phyloP scores from a whole-genome alignment of 2,113 vertebrate species.

The Silurus meridionalis region DNA sequence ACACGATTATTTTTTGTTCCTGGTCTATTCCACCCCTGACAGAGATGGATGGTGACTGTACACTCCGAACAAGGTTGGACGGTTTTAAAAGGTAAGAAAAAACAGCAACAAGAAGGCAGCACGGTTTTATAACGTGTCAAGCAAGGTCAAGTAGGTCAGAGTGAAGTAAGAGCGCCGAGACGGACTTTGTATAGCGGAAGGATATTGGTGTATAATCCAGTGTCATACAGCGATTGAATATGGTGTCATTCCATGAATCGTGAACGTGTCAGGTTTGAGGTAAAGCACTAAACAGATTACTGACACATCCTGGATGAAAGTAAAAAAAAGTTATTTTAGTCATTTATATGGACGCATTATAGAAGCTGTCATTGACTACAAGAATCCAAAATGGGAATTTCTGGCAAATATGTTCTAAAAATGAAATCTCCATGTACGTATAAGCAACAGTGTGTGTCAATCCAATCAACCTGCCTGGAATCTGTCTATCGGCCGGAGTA shows the following conservation, averaged over 20 bases:
- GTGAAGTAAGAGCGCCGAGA: constrained; percentile 37
- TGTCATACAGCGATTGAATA: neutral
- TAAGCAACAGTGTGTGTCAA: neutral
- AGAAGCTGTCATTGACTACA: neutral
- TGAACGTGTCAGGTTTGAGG: neutral
- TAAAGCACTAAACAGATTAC: neutral
- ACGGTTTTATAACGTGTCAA: constrained; percentile 56
- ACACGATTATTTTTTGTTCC: constrained; percentile 71
- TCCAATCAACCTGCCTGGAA: neutral
- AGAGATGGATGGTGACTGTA: constrained; percentile 72
- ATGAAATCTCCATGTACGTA: neutral
- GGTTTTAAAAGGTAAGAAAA: constrained; percentile 62
- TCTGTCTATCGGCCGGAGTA: constrained; percentile 7
- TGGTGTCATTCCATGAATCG: neutral
- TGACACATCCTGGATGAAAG: neutral
- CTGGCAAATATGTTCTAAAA: neutral
- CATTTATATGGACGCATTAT: no score
- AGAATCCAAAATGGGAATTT: neutral
- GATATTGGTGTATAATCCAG: constrained; percentile 48
- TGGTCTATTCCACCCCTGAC: constrained; percentile 55
- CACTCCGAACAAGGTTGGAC: constrained; percentile 56
- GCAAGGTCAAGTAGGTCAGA: constrained; percentile 60
- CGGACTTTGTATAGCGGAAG: constrained; percentile 18
- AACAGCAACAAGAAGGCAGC: constrained; percentile 48
- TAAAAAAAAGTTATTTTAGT: neutral